Conservation (phyloP, 2,113 vertebrate species). For the Pachycephala philippinensis region DNA sequence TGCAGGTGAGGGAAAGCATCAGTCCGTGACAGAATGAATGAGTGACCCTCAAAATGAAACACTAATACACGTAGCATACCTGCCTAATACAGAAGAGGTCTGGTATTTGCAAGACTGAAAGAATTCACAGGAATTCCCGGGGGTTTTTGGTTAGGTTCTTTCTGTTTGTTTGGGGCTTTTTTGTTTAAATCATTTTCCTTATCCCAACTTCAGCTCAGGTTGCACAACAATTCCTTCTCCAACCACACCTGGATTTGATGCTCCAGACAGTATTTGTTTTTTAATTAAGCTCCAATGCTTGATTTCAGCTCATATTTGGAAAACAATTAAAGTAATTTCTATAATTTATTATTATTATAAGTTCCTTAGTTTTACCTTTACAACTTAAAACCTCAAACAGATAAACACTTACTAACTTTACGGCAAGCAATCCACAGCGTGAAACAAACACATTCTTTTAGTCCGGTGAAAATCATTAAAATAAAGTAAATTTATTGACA, state of each 20-base stretch:
- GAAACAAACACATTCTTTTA: not conserved
- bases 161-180: not conserved
- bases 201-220: not conserved
- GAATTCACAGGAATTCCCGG: not conserved
- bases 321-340: not conserved
- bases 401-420: not conserved
- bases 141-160: not conserved
- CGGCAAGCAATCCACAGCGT: not conserved
- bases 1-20: not conserved
- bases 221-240: not conserved
- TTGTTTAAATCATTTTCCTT: not conserved
- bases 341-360: not conserved
- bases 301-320: not conserved
- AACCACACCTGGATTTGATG: not conserved
- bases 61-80: accelerated
- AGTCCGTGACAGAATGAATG: not conserved
- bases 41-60: not conserved
- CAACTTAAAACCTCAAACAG: not conserved
- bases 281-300: not conserved
- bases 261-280: not conserved
- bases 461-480: not conserved
- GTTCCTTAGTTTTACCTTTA: not conserved
- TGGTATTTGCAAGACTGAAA: not conserved
- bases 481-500: not conserved
- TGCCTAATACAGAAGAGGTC: not conserved